These are phyloP conservation scores for Apomyelois bistriatella DNA, from an alignment of 2,888 invertebrate species.

Conservation along the genomic window DNA sequence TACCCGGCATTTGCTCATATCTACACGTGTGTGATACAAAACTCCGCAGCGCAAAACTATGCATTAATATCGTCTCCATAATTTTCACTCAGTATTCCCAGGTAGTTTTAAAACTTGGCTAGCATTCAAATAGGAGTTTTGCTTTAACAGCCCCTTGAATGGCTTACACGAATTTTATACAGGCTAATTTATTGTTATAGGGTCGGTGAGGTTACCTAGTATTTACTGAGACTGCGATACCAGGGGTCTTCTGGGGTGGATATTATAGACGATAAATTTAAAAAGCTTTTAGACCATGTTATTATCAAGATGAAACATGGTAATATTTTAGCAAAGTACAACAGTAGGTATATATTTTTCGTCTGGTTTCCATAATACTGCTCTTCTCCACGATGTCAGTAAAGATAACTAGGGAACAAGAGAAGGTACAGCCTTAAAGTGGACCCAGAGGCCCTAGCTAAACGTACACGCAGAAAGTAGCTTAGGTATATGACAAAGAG, in stretches of 20 bases:
- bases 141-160: slow-evolving; percentile 16
- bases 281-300: background rate
- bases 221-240: slow-evolving; percentile 7
- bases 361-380: no score
- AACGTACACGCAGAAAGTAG: no score
- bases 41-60: background rate
- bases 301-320: no score
- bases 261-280: background rate
- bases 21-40: background rate
- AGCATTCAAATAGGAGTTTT: slow-evolving; percentile 16
- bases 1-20: background rate
- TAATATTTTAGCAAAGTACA: no score
- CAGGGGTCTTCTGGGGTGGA: background rate
- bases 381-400: no score
- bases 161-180: slow-evolving; percentile 19
- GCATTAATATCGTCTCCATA: slow-evolving; percentile 5
- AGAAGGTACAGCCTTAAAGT: no score
- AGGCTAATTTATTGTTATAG: slow-evolving; percentile 17
- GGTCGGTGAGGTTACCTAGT: background rate
- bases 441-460: no score
- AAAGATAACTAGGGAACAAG: no score
- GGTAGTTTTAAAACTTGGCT: slow-evolving; percentile 21
- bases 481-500: no score
- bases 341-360: no score
- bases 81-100: slow-evolving; percentile 15